A percentile compares a stretch with the other conserved stretches of the same genome.
Conservation (phyloP, 2,797 vertebrate species). For the Hippopotamyrus pictus region DNA sequence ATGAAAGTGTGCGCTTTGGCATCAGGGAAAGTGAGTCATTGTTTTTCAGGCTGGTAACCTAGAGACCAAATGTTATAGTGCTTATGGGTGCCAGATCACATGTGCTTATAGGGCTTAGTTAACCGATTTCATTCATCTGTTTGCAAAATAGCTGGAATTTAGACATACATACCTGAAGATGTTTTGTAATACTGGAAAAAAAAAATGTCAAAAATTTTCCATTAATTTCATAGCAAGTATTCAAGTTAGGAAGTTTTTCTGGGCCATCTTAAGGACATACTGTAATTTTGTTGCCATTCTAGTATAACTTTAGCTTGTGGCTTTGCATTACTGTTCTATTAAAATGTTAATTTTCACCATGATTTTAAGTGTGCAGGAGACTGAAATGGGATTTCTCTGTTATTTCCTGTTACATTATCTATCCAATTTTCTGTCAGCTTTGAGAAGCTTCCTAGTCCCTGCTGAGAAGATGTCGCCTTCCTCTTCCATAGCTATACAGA, state of each 20-base stretch:
- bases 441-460: not conserved
- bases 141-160: not conserved
- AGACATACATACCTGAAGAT: not conserved
- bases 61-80: constrained; percentile 1
- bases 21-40: not conserved
- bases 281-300: not conserved
- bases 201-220: not conserved
- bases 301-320: not conserved
- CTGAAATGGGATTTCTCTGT: not conserved
- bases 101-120: not conserved
- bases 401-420: not conserved
- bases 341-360: not conserved
- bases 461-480: not conserved
- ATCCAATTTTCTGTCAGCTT: not conserved
- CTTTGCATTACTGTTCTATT: not conserved
- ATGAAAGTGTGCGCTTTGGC: constrained; percentile 12
- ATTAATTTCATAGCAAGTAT: not conserved
- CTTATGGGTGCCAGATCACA: not conserved
- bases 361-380: not conserved
- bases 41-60: not conserved
- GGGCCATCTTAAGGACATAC: not conserved
- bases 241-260: not conserved
- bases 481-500: not conserved
- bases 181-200: not conserved
- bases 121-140: not conserved